Evolutionary conservation across 2,113 vertebrate species (phyloP).

Genomic region (Trogon melanurus): DNA sequence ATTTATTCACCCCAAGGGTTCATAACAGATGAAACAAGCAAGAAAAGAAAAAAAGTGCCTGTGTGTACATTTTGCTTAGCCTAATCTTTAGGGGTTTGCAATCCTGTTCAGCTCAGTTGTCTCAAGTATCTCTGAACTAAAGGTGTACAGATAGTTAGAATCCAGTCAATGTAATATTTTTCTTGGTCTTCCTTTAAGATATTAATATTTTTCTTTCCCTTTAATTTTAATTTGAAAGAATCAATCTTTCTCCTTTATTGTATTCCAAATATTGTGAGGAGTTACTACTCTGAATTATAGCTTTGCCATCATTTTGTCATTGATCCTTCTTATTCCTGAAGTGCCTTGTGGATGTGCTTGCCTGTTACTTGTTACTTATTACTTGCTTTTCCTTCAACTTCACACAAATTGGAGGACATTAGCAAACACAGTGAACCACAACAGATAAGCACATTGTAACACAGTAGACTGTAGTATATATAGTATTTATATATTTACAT

Average conservation of each 20-base stretch:
- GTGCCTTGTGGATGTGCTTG: background rate
- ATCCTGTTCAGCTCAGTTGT: background rate
- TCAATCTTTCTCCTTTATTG: background rate
- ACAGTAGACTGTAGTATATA: background rate
- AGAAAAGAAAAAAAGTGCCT: background rate
- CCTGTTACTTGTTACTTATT: background rate
- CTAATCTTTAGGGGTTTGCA: background rate
- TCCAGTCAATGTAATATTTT: background rate
- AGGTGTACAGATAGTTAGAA: background rate
- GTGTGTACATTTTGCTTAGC: background rate
- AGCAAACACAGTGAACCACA: background rate
- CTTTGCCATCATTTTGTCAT: background rate
- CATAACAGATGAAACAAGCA: slow-evolving; percentile 14
- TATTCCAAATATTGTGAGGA: background rate
- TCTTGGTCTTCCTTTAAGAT: background rate
- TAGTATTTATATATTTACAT: background rate
- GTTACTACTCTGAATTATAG: background rate
- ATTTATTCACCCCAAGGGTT: slow-evolving; percentile 18
- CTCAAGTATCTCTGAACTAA: background rate
- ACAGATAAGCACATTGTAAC: background rate
- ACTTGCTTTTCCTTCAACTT: background rate
- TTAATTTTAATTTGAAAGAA: background rate
- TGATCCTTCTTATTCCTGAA: background rate
- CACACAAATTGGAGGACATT: background rate
- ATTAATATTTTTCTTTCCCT: background rate